Conservation (phyloP, 2,113 vertebrate genomes). For the Rattus rattus region DNA sequence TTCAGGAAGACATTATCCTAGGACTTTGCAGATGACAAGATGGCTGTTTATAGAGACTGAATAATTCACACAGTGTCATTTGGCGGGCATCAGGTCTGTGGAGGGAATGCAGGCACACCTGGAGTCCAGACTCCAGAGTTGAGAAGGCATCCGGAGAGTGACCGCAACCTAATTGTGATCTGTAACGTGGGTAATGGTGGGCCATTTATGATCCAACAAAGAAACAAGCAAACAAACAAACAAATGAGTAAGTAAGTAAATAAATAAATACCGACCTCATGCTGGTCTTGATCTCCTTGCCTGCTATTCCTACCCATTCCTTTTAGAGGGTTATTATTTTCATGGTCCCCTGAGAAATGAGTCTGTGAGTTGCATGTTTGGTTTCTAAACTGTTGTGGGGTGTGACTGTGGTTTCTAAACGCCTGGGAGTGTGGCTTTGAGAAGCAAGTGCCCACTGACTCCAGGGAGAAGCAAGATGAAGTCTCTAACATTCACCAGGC, state of each 20-base stretch:
- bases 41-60: slow-evolving; percentile 13
- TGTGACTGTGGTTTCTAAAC: background rate
- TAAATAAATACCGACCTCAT: background rate
- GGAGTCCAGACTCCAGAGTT: background rate
- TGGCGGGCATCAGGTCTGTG: background rate
- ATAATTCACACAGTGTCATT: background rate
- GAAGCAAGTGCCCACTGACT: background rate
- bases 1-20: background rate
- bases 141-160: background rate
- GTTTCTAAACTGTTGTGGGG: background rate
- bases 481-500: background rate
- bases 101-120: background rate
- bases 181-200: background rate
- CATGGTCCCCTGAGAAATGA: background rate
- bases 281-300: background rate
- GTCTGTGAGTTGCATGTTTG: background rate
- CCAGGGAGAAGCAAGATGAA: background rate
- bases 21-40: background rate
- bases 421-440: background rate
- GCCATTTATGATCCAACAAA: background rate
- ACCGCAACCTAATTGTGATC: background rate
- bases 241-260: too few relatives aligned
- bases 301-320: background rate
- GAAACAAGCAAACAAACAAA: background rate
- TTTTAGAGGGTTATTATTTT: background rate